Base-by-base conservation (phyloP, 2,797 vertebrate species). In the Discoglossus pictus region DNA sequence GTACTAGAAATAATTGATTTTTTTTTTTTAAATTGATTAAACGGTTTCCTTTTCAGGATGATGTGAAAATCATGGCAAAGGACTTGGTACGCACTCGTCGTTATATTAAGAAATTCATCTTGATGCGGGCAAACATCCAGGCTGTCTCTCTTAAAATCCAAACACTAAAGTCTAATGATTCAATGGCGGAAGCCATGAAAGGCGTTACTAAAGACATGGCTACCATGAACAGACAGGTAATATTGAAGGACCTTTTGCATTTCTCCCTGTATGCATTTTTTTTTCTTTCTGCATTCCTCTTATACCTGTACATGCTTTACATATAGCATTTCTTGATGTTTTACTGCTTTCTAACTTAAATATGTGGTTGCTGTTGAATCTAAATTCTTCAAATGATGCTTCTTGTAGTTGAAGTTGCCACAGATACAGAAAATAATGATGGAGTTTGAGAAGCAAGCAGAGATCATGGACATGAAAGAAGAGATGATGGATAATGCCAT, bases 401-500 rank as follows among this genome's bases (percentile, higher is more conserved):
- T 63, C 54, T 7, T 77, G 20, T 79, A 98, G 95, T 81, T 98
- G 53, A 98, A 98, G 74, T 70, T 98, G 75, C 95, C 95, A 9
- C 94, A 97, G 83, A 97, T 98, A 72, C 95, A 98, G 86, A 96
- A 95, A 81, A 98, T 98, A 74, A 96, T 98, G 95, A 94, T 93
- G 93, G 95, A 97, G 46, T 97, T 98, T 74, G 95, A 98, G 61
- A 79, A 81, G 21, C 95, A 98, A 81, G 93, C 95, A 4, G 95
- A 98, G 79, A 91, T 98, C 56, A 98, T 98, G 95, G 95, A 98
- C 62, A 97, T 97, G 94, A 98, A 98, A 24, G 95, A 98, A 75
- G 95, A 97, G 79, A 94, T 97, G 93, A 97, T 97, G 95, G 95
- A 93, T 0, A 95, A 98, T 1, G 94, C 94, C 36, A 98, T 98